These are phyloP conservation scores for Anthoptus insignis DNA, from an alignment of 2,888 invertebrate species.

Conservation along the genomic window DNA sequence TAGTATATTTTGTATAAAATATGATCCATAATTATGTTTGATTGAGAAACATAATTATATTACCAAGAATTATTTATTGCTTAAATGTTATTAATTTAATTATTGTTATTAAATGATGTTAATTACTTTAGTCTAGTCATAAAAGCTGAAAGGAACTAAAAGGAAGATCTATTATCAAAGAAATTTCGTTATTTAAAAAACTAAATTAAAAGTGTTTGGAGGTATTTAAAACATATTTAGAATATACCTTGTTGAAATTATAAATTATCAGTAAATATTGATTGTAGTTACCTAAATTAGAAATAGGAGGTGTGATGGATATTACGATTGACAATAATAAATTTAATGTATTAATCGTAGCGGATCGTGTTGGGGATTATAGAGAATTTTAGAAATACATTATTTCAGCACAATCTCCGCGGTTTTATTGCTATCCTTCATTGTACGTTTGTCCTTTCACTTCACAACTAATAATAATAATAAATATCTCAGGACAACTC, in stretches of 20 bases:
- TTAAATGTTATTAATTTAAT: conserved; percentile 43
- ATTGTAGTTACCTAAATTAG: too few species aligned
- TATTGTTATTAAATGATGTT: conserved; percentile 31
- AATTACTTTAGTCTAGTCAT: conserved; percentile 34
- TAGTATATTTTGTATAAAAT: too few species aligned
- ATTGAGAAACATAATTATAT: too few species aligned
- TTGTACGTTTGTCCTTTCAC: too few species aligned
- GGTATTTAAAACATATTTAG: too few species aligned
- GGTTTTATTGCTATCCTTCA: conserved; percentile 47
- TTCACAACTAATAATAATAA: too few species aligned
- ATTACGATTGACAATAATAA: conserved; percentile 75
- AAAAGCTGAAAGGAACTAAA: conserved; percentile 22
- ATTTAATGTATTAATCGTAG: conserved; percentile 71
- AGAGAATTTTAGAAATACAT: conserved; percentile 67
- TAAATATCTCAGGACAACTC: too few species aligned
- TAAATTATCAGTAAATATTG: too few species aligned
- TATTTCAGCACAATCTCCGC: conserved; percentile 63
- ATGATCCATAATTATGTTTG: too few species aligned
- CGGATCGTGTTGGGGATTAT: conserved; percentile 65
- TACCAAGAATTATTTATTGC: conserved; percentile 45
- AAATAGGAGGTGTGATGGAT: conserved; percentile 22
- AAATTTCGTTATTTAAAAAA: too few species aligned
- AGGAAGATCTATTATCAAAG: not conserved
- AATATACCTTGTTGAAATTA: too few species aligned
- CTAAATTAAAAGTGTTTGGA: too few species aligned